phyloP scores from a whole-genome alignment of 2,113 vertebrate species.

The Octodon degus region DNA sequence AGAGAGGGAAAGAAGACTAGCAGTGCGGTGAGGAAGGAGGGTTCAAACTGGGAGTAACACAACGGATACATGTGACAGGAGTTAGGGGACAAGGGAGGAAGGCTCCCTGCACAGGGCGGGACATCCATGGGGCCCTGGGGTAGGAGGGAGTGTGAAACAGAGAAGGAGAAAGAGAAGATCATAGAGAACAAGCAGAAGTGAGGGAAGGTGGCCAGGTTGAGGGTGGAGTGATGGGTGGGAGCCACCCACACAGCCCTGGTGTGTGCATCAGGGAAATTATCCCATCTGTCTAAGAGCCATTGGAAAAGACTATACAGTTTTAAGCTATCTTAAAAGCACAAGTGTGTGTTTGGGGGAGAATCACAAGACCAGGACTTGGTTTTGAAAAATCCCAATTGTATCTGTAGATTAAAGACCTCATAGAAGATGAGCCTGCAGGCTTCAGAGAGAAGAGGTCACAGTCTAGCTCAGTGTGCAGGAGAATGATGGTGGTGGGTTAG shows the following conservation, averaged over 20 bases:
- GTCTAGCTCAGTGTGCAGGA: neutral
- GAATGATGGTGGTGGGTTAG: neutral
- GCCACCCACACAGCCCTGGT: too few species aligned
- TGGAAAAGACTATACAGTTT: neutral
- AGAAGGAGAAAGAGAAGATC: neutral
- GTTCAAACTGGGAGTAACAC: neutral
- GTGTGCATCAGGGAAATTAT: accelerated
- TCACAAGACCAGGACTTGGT: neutral
- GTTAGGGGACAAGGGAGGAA: too few species aligned
- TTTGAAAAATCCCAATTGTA: neutral
- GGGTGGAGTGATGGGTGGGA: too few species aligned
- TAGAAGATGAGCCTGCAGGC: neutral
- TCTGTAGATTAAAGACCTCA: neutral
- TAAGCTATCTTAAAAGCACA: neutral
- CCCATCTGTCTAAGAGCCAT: neutral
- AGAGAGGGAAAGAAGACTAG: neutral
- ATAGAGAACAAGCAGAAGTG: neutral
- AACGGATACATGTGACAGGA: neutral
- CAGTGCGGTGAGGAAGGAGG: neutral
- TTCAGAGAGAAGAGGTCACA: neutral
- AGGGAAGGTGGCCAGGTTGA: neutral
- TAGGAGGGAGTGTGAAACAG: neutral
- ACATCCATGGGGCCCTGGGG: neutral
- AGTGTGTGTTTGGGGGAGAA: neutral
- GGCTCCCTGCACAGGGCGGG: neutral